A percentile compares a stretch with the other conserved stretches of the same genome.
These are phyloP conservation scores for Cyclophora punctaria DNA, from an alignment of 2,888 invertebrate species.

Conservation along the genomic window DNA sequence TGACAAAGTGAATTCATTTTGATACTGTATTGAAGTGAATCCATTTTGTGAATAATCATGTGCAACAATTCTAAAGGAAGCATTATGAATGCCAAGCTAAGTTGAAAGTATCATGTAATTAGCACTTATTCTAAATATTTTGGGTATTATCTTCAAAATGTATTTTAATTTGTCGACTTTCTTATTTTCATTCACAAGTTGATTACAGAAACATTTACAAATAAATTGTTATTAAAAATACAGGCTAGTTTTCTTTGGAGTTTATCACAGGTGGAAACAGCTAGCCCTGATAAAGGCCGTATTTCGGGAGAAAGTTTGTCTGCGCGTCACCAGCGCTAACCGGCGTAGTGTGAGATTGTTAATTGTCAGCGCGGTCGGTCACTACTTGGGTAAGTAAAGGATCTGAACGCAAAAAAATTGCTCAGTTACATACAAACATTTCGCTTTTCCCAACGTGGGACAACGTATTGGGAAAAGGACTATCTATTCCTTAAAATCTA, in stretches of 20 bases:
- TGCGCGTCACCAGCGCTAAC: no score
- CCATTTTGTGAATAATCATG: slow-evolving; percentile 42
- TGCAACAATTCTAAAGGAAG: slow-evolving; percentile 36
- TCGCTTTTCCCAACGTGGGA: no score
- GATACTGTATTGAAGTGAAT: slow-evolving; percentile 33
- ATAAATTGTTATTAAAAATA: slow-evolving; percentile 11
- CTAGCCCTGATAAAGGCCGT: no score
- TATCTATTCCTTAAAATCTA: no score
- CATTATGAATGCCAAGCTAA: slow-evolving; percentile 60
- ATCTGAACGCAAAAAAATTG: no score
- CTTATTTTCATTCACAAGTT: slow-evolving; percentile 3
- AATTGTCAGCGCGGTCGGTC: no score
- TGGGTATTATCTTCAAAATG: slow-evolving; percentile 41
- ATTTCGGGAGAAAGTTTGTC: no score
- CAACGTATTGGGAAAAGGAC: no score
- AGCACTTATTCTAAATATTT: slow-evolving; percentile 38
- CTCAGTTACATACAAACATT: no score
- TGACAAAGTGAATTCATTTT: slow-evolving; percentile 49
- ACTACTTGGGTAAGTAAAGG: no score
- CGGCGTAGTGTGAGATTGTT: no score
- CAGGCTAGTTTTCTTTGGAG: slow-evolving; percentile 1
- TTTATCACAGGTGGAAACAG: no score
- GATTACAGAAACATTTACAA: slow-evolving; percentile 11
- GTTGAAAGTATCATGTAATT: slow-evolving; percentile 34
- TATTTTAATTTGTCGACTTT: background rate